phyloP scores from a whole-genome alignment of 2,888 invertebrate species.

The Bhutanitis thaidina region DNA sequence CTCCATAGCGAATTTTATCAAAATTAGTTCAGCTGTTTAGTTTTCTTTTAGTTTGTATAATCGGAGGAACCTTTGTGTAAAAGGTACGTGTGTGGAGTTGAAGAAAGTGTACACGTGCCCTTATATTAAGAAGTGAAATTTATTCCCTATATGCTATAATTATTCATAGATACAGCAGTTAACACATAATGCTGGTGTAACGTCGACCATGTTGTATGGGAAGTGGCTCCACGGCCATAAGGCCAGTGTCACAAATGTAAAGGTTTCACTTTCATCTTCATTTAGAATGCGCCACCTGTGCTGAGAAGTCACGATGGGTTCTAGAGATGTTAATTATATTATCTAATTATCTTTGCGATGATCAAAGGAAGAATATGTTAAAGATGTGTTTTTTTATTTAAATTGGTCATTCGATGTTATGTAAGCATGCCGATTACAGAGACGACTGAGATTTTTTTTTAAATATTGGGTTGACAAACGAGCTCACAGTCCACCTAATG shows the following conservation, averaged over 20 bases:
- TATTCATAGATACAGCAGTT: not conserved
- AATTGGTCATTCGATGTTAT: not conserved
- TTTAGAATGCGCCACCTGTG: not conserved
- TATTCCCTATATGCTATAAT: not conserved
- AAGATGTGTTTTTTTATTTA: not conserved
- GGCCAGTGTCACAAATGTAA: not conserved
- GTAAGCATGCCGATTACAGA: too few species aligned
- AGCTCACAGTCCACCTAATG: too few species aligned
- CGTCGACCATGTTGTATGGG: not conserved
- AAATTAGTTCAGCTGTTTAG: too few species aligned
- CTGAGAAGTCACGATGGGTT: not conserved
- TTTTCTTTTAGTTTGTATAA: too few species aligned
- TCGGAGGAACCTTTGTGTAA: too few species aligned
- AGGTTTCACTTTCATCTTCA: conserved; percentile 9
- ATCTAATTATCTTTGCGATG: not conserved
- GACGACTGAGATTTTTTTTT: too few species aligned
- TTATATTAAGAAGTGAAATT: too few species aligned
- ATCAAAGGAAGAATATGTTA: not conserved
- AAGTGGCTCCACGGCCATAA: not conserved
- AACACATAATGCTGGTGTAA: not conserved
- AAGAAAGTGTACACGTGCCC: too few species aligned
- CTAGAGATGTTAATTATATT: not conserved
- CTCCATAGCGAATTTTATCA: too few species aligned
- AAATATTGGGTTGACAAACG: too few species aligned
- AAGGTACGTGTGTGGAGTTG: too few species aligned